Base-by-base conservation (phyloP, 2,888 invertebrate genomes). In the Phoenoteleia sp. region DNA sequence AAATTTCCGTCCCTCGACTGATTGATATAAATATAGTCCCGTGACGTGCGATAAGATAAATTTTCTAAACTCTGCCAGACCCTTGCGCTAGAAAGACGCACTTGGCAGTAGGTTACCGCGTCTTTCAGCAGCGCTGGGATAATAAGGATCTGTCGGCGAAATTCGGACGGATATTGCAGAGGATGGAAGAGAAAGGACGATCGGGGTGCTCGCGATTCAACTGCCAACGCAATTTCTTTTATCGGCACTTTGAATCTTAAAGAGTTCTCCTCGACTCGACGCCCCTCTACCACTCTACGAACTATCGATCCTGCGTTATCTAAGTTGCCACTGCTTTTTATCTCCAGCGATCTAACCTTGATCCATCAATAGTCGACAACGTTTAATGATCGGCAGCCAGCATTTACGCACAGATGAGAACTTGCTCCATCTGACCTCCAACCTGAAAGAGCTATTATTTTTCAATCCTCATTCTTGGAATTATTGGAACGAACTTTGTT, bases 141-240 rank as follows among this genome's bases (percentile, higher is more conserved):
- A 81, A 81, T 64, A 62, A 71, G 62, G 75, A 69, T 75, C 67
- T 47, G 29, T 17, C 36, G 45, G 25, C 54, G 49, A 77, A 83
- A 83, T 74, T 72, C 72, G 58, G 58, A 52, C 42, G 72, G 66
- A 82, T 82, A 82, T 82, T 82, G 71, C 72, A 21, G 45, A 54
- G 66, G 49, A 72, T 45, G 27, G 45, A 29, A 17, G 23, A 52
- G 56, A 71, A 64, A 82, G 71, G 64, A 58, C 72, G 64, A 72
- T 75, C 54, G 9, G 45, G 75, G 56, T 52, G 54, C 64, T 64
- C 66, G 72, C 82, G 72, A 64, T 74, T 67, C 74, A 60, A 67
- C 81, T 81, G 74, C 67, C 74, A 81, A 69, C 52, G 74, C 83
- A 74, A 83, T 83, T 83, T 83, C 79, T 79, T 83, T 83, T 83